A percentile compares a stretch with the other conserved stretches of the same genome.
Evolutionary conservation across 2,888 invertebrate species (phyloP).

Genomic region (Leptinotarsa haldemani): DNA sequence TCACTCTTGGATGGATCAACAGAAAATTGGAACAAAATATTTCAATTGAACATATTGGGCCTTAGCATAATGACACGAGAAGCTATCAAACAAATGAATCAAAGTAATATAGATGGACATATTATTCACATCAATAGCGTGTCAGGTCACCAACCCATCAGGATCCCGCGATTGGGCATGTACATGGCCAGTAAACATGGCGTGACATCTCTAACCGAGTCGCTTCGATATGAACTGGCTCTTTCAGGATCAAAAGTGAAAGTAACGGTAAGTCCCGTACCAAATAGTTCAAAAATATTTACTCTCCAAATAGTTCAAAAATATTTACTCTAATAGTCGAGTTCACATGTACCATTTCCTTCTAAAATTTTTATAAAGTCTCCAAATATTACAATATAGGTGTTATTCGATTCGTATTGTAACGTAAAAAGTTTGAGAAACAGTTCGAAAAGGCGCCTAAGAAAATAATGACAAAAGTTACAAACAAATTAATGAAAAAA

Average conservation of each 20-base stretch:
- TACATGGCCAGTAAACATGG: slow-evolving; percentile 48
- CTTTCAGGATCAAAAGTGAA: slow-evolving; percentile 44
- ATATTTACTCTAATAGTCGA: too few species aligned
- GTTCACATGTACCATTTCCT: too few species aligned
- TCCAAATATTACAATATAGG: too few species aligned
- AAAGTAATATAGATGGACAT: slow-evolving; percentile 43
- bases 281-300: too few species aligned
- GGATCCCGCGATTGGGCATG: slow-evolving; percentile 39
- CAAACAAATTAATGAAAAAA: too few species aligned
- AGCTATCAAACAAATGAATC: slow-evolving; percentile 44
- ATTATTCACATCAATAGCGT: slow-evolving; percentile 48
- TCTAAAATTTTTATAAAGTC: too few species aligned
- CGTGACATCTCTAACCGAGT: slow-evolving; percentile 48
- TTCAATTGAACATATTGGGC: slow-evolving; percentile 47
- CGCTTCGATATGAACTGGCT: slow-evolving; percentile 44
- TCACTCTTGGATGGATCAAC: slow-evolving; percentile 44
- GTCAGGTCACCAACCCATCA: slow-evolving; percentile 37
- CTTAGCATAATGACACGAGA: slow-evolving; percentile 41
- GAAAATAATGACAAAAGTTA: too few species aligned
- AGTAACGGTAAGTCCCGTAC: slow-evolving; percentile 44
- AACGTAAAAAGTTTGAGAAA: too few species aligned
- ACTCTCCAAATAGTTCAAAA: too few species aligned
- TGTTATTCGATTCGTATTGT: too few species aligned
- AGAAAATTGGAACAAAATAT: slow-evolving; percentile 30
- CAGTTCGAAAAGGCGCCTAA: too few species aligned